Conservation (phyloP, 2,113 vertebrate genomes). For the Ictidomys tridecemlineatus region DNA sequence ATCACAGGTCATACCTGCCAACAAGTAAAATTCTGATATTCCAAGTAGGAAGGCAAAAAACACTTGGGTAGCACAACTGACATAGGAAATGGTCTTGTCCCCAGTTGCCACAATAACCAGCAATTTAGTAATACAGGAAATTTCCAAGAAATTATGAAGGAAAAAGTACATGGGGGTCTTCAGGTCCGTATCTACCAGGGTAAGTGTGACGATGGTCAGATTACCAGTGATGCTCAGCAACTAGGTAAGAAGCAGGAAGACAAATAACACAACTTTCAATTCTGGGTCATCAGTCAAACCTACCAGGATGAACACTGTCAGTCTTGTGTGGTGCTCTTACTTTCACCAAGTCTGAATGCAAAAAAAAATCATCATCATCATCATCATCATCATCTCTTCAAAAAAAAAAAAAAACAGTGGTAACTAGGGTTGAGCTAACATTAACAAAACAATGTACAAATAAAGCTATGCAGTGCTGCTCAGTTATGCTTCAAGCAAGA, state of each 20-base stretch:
- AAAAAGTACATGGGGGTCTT: slow-evolving; percentile 82
- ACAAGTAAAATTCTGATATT: too few species aligned
- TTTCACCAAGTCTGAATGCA: neutral
- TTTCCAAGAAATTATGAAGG: slow-evolving; percentile 75
- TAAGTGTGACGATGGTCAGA: slow-evolving; percentile 63
- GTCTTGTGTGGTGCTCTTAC: neutral
- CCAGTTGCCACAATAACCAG: slow-evolving; percentile 28
- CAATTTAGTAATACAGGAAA: slow-evolving; percentile 73
- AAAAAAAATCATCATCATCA: too few species aligned
- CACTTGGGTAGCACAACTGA: slow-evolving; percentile 37
- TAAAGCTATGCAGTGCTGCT: neutral
- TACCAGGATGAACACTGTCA: slow-evolving; percentile 66
- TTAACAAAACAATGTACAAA: neutral
- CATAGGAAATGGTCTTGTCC: slow-evolving; percentile 20
- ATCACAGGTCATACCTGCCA: slow-evolving; percentile 46
- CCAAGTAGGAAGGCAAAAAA: slow-evolving; percentile 69
- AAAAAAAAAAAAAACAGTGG: neutral
- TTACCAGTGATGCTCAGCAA: slow-evolving; percentile 73
- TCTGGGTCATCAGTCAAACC: slow-evolving; percentile 65
- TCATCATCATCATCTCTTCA: too few species aligned
- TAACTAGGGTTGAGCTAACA: neutral
- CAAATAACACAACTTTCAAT: slow-evolving; percentile 49
- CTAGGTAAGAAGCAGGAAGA: slow-evolving; percentile 72
- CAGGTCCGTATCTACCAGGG: slow-evolving; percentile 67
- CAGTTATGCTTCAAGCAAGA: neutral